These are phyloP conservation scores for Eudyptes chrysolophus DNA, from an alignment of 2,113 vertebrate species.

Conservation along the genomic window DNA sequence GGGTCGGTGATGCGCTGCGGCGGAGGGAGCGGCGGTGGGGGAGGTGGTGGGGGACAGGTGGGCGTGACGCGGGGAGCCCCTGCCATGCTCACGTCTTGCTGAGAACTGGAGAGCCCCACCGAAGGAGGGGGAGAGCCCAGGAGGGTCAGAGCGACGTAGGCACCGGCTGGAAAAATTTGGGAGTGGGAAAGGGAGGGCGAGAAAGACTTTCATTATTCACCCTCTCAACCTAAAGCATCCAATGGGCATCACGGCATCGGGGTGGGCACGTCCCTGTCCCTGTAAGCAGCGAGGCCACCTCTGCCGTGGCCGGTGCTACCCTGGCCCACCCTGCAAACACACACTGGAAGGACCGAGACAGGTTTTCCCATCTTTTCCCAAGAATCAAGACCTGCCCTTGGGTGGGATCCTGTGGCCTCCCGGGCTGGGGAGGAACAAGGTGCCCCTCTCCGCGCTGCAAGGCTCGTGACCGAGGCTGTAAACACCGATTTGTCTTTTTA, in stretches of 20 bases:
- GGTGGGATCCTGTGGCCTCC: neutral
- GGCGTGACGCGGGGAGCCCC: slow-evolving; percentile 67
- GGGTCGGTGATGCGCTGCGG: slow-evolving; percentile 88
- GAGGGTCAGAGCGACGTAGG: slow-evolving; percentile 89
- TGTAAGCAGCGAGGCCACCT: neutral
- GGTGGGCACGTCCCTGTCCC: neutral
- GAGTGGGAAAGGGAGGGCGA: no score
- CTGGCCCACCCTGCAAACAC: neutral
- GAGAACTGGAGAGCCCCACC: slow-evolving; percentile 10
- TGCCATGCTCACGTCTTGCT: slow-evolving; percentile 33
- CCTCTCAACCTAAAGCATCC: neutral
- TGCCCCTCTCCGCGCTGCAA: neutral
- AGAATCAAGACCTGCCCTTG: neutral
- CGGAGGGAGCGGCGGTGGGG: slow-evolving; percentile 71
- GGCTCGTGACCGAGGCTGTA: neutral
- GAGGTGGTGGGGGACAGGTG: slow-evolving; percentile 72
- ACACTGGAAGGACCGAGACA: neutral
- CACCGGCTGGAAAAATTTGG: slow-evolving; percentile 74
- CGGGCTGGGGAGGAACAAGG: neutral
- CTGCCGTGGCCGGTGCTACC: neutral
- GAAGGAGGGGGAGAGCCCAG: slow-evolving; percentile 81
- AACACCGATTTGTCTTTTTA: neutral
- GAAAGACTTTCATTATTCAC: accelerated
- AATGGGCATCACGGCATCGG: accelerated
- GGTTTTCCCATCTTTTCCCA: neutral